Conservation (phyloP, 2,797 vertebrate genomes). For the Carduelis carduelis region DNA sequence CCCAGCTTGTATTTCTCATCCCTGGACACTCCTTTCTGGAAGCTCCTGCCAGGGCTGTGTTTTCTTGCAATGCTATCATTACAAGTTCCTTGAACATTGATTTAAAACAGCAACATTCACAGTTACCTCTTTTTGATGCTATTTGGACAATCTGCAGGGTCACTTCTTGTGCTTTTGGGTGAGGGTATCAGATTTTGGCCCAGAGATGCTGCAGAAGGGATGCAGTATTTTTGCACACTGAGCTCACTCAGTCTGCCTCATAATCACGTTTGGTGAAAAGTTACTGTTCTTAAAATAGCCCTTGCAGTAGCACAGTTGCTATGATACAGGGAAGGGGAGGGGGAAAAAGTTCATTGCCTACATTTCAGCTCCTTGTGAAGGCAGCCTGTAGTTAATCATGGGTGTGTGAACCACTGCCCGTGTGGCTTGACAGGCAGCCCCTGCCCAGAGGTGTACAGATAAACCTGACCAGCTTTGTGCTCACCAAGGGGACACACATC, state of each 20-base stretch:
- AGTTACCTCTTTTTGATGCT: neutral
- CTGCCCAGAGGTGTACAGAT: neutral
- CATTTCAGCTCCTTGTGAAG: slow-evolving; percentile 17
- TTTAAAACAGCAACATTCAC: neutral
- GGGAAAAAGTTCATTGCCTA: slow-evolving; percentile 22
- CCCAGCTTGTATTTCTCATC: neutral
- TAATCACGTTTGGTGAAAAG: slow-evolving; percentile 68
- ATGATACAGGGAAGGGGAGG: slow-evolving; percentile 63
- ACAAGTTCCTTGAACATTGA: neutral
- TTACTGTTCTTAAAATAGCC: slow-evolving; percentile 75
- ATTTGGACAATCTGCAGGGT: neutral
- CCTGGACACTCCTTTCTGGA: neutral
- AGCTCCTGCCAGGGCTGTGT: neutral
- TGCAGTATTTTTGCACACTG: slow-evolving; percentile 28
- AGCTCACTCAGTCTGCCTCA: slow-evolving; percentile 50
- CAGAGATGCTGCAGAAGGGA: slow-evolving; percentile 12
- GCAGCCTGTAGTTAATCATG: neutral
- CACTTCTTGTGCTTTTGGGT: neutral
- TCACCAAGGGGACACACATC: neutral
- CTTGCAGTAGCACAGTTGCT: slow-evolving; percentile 68
- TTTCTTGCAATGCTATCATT: neutral
- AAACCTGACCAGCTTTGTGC: neutral
- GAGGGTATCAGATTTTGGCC: slow-evolving; percentile 23
- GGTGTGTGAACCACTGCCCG: neutral
- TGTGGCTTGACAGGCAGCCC: neutral